Evolutionary conservation across 2,797 vertebrate species (phyloP).

Genomic region (Emydoidea blandingii): DNA sequence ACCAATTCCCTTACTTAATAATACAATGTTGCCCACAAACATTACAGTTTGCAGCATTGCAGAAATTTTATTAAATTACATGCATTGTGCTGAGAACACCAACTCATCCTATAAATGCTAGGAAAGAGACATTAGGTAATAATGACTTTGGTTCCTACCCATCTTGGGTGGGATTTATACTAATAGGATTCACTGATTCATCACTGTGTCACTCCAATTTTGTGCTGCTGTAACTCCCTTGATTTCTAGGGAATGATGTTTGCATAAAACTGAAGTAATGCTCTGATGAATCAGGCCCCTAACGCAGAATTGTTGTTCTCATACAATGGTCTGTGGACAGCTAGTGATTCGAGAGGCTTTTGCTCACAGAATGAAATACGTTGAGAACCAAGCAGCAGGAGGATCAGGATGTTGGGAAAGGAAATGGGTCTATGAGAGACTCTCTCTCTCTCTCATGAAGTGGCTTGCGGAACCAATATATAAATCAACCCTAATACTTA

Average conservation of each 20-base stretch:
- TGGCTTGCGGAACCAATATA: not conserved
- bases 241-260: not conserved
- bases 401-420: not conserved
- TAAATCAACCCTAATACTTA: not conserved
- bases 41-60: not conserved
- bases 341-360: not conserved
- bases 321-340: not conserved
- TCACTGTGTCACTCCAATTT: slow-evolving; percentile 8
- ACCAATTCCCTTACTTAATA: not conserved
- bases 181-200: slow-evolving; percentile 52
- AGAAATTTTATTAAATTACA: not conserved
- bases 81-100: slow-evolving; percentile 41
- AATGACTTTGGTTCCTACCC: slow-evolving; percentile 9
- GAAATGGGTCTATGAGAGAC: not conserved
- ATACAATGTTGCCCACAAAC: slow-evolving; percentile 29
- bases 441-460: not conserved
- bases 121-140: slow-evolving; percentile 3
- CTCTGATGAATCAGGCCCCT: not conserved
- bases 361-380: slow-evolving; percentile 4
- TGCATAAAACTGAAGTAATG: not conserved
- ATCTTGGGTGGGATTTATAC: slow-evolving; percentile 44
- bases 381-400: not conserved
- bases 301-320: not conserved
- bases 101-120: slow-evolving; percentile 50
- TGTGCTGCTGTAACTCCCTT: not conserved